Evolutionary conservation across 2,797 vertebrate species (phyloP), one percentile per base, ranked within the genome.

Genomic region (Pseudochromis fuscus): DNA sequence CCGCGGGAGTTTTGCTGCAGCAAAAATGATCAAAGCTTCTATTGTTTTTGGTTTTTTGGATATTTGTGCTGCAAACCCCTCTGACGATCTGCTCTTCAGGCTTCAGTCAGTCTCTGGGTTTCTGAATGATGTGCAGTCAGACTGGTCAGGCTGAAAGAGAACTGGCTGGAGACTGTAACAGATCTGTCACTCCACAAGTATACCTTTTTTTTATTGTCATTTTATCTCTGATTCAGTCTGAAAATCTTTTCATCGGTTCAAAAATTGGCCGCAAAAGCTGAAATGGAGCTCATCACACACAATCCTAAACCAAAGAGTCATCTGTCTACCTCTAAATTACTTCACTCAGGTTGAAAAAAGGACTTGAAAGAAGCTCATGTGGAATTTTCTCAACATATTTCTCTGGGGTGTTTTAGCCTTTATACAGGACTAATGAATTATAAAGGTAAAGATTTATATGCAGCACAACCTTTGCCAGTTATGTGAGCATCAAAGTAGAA

Each of bases 391-490:
- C 49, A 38, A 30, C 33, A 53, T 27, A 23, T 72, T 65, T 67
- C 55, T 79, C 44, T 44, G 27, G 53, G 65, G 52, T 30, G 56
- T 38, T 61, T 55, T 40, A 57, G 44, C 57, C 50, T 48, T 62
- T 37, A 79, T 40, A 38, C 46, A 42, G 45, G 53, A 79, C 82
- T 30, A 79, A 75, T 81, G 64, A 72, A 79, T 86, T 71, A 83
- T 77, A 15, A 57, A 60, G 51, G 50, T 48, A 49, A 45, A 23
- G 37, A 79, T 85, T 75, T 63, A 59, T 72, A 79, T 83, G 77
- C 71, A 55, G 76, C 30, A 18, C 72, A 72, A 61, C 55, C 57
- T 55, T 66, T 33, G 21, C 38, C 28, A 45, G 44, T 75, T 61
- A 58, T 73, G 37, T 38, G 11, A 73, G 60, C 57, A 82, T 79